Evolutionary conservation across 1,140 invertebrate genomes (phyloP).

Genomic region (Melitaea cinxia): DNA sequence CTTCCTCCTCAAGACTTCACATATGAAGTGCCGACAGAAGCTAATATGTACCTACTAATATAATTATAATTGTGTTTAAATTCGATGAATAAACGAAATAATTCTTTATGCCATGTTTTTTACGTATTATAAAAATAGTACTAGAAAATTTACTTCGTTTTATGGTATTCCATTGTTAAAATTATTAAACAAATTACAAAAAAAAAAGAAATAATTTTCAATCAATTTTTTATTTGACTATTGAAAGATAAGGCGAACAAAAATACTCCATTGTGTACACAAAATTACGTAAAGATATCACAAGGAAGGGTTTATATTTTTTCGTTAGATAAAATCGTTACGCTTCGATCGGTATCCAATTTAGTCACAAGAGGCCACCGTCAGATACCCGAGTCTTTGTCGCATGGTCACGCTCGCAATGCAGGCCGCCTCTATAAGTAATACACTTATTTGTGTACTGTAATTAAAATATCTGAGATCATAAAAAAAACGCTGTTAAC

Average conservation of each 20-base stretch:
- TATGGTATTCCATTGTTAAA: too few relatives aligned
- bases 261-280: slow-evolving; percentile 59
- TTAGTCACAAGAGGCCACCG: slow-evolving; percentile 61
- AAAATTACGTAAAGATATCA: slow-evolving; percentile 67
- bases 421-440: slow-evolving; percentile 53
- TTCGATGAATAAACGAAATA: too few relatives aligned
- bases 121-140: too few relatives aligned
- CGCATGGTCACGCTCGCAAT: slow-evolving; percentile 63
- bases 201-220: slow-evolving; percentile 17
- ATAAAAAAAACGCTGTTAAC: slow-evolving; percentile 48
- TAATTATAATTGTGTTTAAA: too few relatives aligned
- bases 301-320: slow-evolving; percentile 67
- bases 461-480: slow-evolving; percentile 70
- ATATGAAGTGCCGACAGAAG: too few relatives aligned
- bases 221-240: slow-evolving; percentile 32
- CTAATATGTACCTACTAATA: too few relatives aligned
- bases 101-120: too few relatives aligned
- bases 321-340: slow-evolving; percentile 72
- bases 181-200: slow-evolving; percentile 6
- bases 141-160: too few relatives aligned
- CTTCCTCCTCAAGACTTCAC: too few relatives aligned
- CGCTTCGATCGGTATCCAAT: slow-evolving; percentile 74
- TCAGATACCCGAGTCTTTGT: slow-evolving; percentile 62
- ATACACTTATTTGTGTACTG: slow-evolving; percentile 71
- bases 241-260: slow-evolving; percentile 35